A percentile compares a stretch with the other conserved stretches of the same genome.
Conservation (phyloP, 2,113 vertebrate genomes). For the Calidris pugnax region DNA sequence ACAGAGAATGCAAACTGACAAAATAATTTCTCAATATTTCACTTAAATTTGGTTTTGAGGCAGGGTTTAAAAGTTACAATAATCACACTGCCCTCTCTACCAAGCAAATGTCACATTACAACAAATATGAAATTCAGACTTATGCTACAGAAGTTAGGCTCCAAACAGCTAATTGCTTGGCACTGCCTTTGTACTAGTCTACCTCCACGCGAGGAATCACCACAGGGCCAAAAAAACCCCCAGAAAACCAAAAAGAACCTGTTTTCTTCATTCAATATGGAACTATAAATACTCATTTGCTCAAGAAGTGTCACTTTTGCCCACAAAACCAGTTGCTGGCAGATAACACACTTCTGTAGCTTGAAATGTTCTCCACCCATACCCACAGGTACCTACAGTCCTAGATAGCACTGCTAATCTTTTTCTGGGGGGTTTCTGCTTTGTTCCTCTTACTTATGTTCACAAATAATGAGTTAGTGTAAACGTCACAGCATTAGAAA, state of each 20-base stretch:
- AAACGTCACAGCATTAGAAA: neutral
- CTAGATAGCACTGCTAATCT: neutral
- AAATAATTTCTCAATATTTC: neutral
- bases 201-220: neutral
- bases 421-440: no score
- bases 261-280: neutral
- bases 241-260: neutral
- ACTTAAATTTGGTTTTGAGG: neutral
- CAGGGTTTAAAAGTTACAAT: neutral
- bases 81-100: neutral
- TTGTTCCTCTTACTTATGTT: neutral
- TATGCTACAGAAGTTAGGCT: neutral
- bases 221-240: neutral
- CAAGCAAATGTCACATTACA: neutral
- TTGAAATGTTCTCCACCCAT: neutral
- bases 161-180: neutral
- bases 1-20: neutral
- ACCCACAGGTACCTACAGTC: neutral
- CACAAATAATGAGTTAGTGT: neutral
- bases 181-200: neutral
- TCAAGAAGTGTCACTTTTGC: neutral
- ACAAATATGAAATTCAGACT: neutral
- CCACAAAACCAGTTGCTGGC: neutral
- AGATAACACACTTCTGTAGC: neutral
- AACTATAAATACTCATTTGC: neutral